These are phyloP conservation scores for Ctenopoma kingsleyae DNA, from an alignment of 2,797 vertebrate genomes.

Conservation along the genomic window DNA sequence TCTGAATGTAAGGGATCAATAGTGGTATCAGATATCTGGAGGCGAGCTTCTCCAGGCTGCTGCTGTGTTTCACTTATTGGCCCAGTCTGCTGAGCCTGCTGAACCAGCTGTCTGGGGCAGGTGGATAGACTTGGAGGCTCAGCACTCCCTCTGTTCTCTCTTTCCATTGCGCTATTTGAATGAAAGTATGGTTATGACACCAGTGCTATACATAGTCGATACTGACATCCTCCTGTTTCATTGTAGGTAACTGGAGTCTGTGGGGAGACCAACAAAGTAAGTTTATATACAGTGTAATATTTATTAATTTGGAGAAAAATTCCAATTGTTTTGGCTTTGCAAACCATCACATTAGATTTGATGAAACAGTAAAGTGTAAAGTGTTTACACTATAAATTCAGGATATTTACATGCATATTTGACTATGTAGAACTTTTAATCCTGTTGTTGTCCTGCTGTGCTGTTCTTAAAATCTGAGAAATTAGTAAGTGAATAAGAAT, in stretches of 20 bases:
- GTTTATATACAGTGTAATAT: conserved; percentile 64
- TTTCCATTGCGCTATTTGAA: conserved; percentile 28
- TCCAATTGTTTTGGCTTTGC: conserved; percentile 3
- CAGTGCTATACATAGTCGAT: conserved; percentile 30
- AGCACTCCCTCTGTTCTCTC: conserved; percentile 31
- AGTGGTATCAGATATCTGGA: conserved; percentile 64
- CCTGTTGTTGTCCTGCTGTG: neutral
- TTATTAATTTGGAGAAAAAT: neutral
- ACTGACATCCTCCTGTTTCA: conserved; percentile 52
- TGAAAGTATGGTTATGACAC: conserved; percentile 31
- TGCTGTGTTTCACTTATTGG: conserved; percentile 41
- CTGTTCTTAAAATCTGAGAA: neutral
- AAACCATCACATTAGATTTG: neutral
- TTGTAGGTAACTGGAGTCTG: conserved; percentile 96
- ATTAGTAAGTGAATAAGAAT: no score
- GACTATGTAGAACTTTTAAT: neutral
- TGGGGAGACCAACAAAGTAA: conserved; percentile 98
- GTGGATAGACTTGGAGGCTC: conserved; percentile 36
- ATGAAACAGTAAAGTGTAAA: neutral
- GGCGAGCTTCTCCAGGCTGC: conserved; percentile 47
- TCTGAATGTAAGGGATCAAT: conserved; percentile 65
- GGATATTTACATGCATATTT: no score
- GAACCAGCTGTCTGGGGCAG: conserved; percentile 67
- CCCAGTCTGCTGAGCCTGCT: conserved; percentile 61
- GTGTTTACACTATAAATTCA: neutral